Evolutionary conservation across 2,888 invertebrate species (phyloP), one percentile per base, ranked within the genome.

Genomic region (Pseudococcus jackbeardsleyi): DNA sequence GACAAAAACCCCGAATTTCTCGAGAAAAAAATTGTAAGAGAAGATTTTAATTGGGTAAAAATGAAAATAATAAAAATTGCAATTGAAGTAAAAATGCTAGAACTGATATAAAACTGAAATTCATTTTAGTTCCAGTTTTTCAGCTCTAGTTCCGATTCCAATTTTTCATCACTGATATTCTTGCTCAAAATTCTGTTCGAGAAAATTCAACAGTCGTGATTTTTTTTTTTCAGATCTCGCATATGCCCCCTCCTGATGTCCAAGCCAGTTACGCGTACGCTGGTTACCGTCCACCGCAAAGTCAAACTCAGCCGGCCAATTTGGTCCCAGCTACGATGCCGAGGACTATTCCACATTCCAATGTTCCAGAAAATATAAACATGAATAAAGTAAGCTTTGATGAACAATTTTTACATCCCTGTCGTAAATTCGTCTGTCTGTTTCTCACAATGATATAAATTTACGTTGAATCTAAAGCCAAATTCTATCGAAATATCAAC

Each of bases 241-340:
- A 68, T 19, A 72, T 68, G 46, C 22, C 50, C 42, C 33, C 86
- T 48, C 72, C 88, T 59, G 90, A 90, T 42, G 89, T 89, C 19
- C 89, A 89, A 22, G 89, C 89, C 1, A 89, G 90, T 19, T 90
- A 90, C 88, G 89, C 89, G 22, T 88, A 85, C 33, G 89, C 89
- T 85, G 90, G 90, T 22, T 90, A 90, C 84, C 89, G 89, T 84
- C 90, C 90, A n/a, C 90, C 89, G 33, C 90, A 89, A 77, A 88
- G 88, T 85, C 89, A 86, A 82, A 88, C 77, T 19, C 89, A 89
- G 59, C 89, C 77, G 46, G 72, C 88, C 26, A 88, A 72, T n/a
- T 89, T 84, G 85, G 89, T 82, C 17, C 89, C 89, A 12, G 86
- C 89, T 59, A 46, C 88, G 11, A 48, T 85, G 12, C 54, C 84